phyloP scores from a whole-genome alignment of 2,113 vertebrate species.

The Hippotragus niger region DNA sequence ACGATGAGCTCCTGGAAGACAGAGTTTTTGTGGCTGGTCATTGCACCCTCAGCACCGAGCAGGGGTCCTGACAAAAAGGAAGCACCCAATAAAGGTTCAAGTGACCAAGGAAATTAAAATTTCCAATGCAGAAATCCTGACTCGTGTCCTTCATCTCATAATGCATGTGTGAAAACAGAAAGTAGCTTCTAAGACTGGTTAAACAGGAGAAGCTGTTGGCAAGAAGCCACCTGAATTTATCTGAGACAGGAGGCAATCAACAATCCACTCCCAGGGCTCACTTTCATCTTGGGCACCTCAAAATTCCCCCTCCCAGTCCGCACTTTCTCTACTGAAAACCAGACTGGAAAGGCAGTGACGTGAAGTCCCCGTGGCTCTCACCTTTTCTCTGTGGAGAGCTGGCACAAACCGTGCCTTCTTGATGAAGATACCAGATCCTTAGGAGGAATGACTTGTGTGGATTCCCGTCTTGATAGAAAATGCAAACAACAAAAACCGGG shows the following conservation, averaged over 20 bases:
- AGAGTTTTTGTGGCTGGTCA: not conserved
- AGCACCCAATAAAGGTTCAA: not conserved
- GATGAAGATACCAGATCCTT: conserved; percentile 40
- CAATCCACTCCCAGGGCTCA: not conserved
- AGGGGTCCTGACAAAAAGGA: not conserved
- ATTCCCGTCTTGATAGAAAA: conserved; percentile 68
- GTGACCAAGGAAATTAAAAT: conserved; percentile 1
- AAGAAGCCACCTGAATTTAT: conserved; percentile 41
- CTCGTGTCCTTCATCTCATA: not conserved
- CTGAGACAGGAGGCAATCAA: conserved; percentile 30
- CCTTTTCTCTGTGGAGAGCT: conserved; percentile 43
- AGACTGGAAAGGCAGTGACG: not conserved
- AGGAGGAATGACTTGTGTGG: conserved; percentile 51
- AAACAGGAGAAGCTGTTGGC: conserved; percentile 21
- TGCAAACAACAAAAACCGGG: conserved; percentile 26
- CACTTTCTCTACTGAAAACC: not conserved
- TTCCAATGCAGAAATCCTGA: not conserved
- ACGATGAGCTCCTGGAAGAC: not conserved
- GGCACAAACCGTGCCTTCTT: conserved; percentile 29
- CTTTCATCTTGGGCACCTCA: not conserved
- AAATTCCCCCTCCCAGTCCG: not conserved
- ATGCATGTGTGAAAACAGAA: not conserved
- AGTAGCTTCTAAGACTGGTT: conserved; percentile 33
- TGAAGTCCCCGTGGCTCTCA: not conserved
- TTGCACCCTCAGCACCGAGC: not conserved